A percentile compares a stretch with the other conserved stretches of the same genome.
These are phyloP conservation scores for Uromys caudimaculatus DNA, from an alignment of 2,797 vertebrate genomes.

Conservation along the genomic window DNA sequence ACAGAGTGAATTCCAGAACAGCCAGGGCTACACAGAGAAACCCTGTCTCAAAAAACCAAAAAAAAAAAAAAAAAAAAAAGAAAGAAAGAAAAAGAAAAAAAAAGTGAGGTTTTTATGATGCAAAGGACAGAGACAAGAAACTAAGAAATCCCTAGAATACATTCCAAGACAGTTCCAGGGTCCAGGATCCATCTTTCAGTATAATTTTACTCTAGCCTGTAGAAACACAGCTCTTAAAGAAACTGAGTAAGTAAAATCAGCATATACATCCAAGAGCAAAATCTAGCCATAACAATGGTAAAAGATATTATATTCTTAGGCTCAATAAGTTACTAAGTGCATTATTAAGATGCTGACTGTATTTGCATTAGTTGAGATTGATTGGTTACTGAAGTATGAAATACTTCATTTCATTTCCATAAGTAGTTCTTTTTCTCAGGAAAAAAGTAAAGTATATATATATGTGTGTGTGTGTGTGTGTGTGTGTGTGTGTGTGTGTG, in stretches of 20 bases:
- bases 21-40: too few species aligned
- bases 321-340: conserved; percentile 73
- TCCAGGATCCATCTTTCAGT: neutral
- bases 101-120: neutral
- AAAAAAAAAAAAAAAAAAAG: too few species aligned
- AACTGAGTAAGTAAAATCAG: conserved; percentile 33
- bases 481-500: conserved; percentile 42
- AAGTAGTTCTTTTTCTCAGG: conserved; percentile 68
- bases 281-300: conserved; percentile 7
- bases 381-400: conserved; percentile 74
- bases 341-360: conserved; percentile 67
- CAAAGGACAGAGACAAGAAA: conserved; percentile 20
- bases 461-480: neutral
- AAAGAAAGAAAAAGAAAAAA: too few species aligned
- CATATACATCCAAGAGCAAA: conserved; percentile 41
- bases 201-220: conserved; percentile 35
- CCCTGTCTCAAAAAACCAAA: too few species aligned
- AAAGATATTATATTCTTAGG: conserved; percentile 68
- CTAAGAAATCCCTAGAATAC: conserved; percentile 1
- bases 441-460: conserved; percentile 40
- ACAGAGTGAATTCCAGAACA: too few species aligned
- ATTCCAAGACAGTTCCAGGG: neutral
- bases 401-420: conserved; percentile 68
- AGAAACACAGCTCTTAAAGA: conserved; percentile 61
- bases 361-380: conserved; percentile 66